Percentiles rank a stretch among this genome's conserved stretches.
phyloP scores from a whole-genome alignment of 2,113 vertebrate species.

The Furnarius figulus region DNA sequence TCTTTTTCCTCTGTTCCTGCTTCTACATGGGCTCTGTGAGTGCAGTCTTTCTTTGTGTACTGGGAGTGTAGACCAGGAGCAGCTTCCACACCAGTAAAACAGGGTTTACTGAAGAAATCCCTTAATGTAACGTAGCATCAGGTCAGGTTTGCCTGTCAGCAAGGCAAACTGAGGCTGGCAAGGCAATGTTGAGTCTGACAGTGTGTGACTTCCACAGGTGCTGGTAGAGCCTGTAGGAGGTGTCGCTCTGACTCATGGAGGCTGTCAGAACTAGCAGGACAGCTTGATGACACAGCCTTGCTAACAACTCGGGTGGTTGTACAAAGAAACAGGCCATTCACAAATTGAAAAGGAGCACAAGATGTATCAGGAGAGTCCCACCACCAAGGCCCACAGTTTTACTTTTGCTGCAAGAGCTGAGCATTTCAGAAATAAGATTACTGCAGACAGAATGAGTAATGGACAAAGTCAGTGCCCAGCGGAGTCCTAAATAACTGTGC shows the following conservation, averaged over 20 bases:
- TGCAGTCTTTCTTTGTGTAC: neutral
- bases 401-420: neutral
- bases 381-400: neutral
- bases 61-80: neutral
- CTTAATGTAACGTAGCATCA: neutral
- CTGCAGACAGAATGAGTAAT: neutral
- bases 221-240: neutral
- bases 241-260: neutral
- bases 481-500: neutral
- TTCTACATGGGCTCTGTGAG: neutral
- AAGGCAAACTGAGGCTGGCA: neutral
- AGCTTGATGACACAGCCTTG: neutral
- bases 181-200: conserved; percentile 23
- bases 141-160: neutral
- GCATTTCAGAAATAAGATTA: neutral
- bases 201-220: neutral
- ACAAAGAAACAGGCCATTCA: neutral
- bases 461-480: neutral
- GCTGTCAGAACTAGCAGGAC: neutral
- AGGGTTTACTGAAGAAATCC: neutral
- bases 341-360: neutral
- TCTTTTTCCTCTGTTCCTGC: neutral
- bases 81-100: neutral
- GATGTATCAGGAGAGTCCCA: neutral
- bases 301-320: neutral